Evolutionary conservation across 2,113 vertebrate species (phyloP).

Genomic region (Lasiurus borealis): DNA sequence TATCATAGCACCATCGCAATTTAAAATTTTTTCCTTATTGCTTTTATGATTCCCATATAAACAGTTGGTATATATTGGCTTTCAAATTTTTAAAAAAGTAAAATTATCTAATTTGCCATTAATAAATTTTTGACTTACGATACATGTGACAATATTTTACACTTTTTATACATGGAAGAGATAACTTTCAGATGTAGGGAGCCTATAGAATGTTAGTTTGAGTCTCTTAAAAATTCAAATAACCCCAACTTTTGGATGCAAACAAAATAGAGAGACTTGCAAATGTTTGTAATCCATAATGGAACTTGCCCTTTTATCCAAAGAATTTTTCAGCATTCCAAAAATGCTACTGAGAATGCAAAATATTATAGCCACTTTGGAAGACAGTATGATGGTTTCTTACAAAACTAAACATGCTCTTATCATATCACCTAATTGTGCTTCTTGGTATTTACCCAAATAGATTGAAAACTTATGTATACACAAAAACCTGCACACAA

Average conservation of each 20-base stretch:
- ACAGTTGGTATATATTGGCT: not conserved
- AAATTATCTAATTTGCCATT: slow-evolving; percentile 34
- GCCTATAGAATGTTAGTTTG: slow-evolving; percentile 64
- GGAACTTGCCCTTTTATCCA: slow-evolving; percentile 69
- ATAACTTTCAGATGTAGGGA: slow-evolving; percentile 79
- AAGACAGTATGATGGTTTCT: slow-evolving; percentile 50
- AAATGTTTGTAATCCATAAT: slow-evolving; percentile 69
- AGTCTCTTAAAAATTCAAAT: slow-evolving; percentile 73
- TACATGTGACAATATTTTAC: slow-evolving; percentile 62
- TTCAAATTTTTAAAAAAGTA: not conserved
- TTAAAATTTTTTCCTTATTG: slow-evolving; percentile 53
- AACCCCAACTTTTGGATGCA: slow-evolving; percentile 67
- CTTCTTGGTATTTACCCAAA: slow-evolving; percentile 5
- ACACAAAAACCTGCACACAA: slow-evolving; percentile 10
- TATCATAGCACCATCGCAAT: not conserved
- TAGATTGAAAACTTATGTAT: slow-evolving; percentile 1
- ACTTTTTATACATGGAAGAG: slow-evolving; percentile 63
- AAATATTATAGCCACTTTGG: slow-evolving; percentile 55
- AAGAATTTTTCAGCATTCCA: slow-evolving; percentile 71
- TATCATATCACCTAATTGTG: slow-evolving; percentile 38
- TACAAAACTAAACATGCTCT: slow-evolving; percentile 40
- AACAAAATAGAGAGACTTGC: slow-evolving; percentile 71
- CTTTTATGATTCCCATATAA: slow-evolving; percentile 23
- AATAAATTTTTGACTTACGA: slow-evolving; percentile 60
- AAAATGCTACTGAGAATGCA: slow-evolving; percentile 64